Evolutionary conservation across 2,888 invertebrate genomes (phyloP).

Genomic region (Morpho deidamia): DNA sequence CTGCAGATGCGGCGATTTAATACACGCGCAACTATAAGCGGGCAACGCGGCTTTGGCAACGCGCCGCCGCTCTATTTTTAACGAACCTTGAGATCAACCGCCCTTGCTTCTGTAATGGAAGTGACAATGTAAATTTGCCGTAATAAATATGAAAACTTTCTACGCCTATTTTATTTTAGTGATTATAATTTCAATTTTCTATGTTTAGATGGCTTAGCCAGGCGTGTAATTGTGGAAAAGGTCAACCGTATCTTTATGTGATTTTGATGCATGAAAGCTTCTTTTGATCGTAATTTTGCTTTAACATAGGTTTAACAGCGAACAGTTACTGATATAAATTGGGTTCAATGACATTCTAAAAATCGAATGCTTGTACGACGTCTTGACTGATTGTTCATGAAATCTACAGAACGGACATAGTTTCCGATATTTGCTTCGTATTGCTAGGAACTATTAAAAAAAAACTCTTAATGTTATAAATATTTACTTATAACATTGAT

Average conservation of each 20-base stretch:
- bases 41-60: slow-evolving; percentile 67
- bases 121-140: slow-evolving; percentile 35
- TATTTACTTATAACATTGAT: too few species aligned
- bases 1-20: slow-evolving; percentile 39
- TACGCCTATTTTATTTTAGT: slow-evolving; percentile 24
- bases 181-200: background rate
- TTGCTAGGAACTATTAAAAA: too few species aligned
- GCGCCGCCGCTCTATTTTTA: slow-evolving; percentile 72
- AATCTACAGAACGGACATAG: background rate
- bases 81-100: slow-evolving; percentile 73
- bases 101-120: slow-evolving; percentile 63
- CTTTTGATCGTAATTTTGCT: slow-evolving; percentile 4
- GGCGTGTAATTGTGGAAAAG: slow-evolving; percentile 3
- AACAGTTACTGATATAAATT: too few species aligned
- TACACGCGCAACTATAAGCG: slow-evolving; percentile 56
- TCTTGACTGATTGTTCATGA: background rate
- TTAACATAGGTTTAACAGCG: too few species aligned
- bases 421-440: too few species aligned
- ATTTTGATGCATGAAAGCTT: slow-evolving; percentile 1
- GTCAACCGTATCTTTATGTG: background rate
- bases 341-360: too few species aligned
- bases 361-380: too few species aligned
- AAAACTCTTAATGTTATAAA: too few species aligned
- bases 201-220: background rate
- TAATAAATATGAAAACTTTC: slow-evolving; percentile 9